Conservation (phyloP, 2,797 vertebrate species). For the Thunnus albacares region DNA sequence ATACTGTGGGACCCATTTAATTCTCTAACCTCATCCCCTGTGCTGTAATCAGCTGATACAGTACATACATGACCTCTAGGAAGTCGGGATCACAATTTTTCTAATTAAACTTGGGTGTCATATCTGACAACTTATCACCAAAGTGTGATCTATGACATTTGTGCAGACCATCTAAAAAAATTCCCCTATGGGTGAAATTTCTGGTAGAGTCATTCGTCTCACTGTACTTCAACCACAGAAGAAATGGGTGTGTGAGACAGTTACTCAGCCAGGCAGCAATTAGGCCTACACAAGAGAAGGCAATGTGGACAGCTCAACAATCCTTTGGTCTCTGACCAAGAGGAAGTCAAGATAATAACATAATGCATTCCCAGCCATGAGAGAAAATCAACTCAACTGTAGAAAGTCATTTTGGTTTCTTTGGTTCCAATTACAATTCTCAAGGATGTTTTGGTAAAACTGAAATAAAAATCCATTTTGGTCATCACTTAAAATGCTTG, state of each 20-base stretch:
- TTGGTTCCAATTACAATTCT: conserved; percentile 64
- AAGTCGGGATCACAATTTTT: conserved; percentile 29
- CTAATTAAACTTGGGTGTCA: conserved; percentile 23
- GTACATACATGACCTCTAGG: conserved; percentile 15
- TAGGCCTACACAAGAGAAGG: conserved; percentile 57
- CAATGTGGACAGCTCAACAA: conserved; percentile 43
- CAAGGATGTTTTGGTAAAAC: conserved; percentile 46
- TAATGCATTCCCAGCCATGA: conserved; percentile 64
- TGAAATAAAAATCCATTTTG: conserved; percentile 47
- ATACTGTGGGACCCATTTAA: conserved; percentile 58
- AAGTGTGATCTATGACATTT: conserved; percentile 27
- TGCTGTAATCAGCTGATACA: conserved; percentile 21
- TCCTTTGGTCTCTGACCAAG: conserved; percentile 66
- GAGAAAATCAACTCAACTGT: conserved; percentile 56
- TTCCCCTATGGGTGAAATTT: conserved; percentile 10
- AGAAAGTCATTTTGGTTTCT: conserved; percentile 69
- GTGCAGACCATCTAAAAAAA: background rate
- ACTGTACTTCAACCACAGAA: conserved; percentile 60
- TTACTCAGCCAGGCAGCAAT: conserved; percentile 58
- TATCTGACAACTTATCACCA: conserved; percentile 15
- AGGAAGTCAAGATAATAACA: conserved; percentile 65
- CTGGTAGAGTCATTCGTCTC: conserved; percentile 29
- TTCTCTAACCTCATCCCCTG: conserved; percentile 30
- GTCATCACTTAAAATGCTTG: conserved; percentile 51
- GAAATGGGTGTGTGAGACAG: conserved; percentile 53